phyloP scores from a whole-genome alignment of 2,797 vertebrate genomes.

The Semotilus atromaculatus region DNA sequence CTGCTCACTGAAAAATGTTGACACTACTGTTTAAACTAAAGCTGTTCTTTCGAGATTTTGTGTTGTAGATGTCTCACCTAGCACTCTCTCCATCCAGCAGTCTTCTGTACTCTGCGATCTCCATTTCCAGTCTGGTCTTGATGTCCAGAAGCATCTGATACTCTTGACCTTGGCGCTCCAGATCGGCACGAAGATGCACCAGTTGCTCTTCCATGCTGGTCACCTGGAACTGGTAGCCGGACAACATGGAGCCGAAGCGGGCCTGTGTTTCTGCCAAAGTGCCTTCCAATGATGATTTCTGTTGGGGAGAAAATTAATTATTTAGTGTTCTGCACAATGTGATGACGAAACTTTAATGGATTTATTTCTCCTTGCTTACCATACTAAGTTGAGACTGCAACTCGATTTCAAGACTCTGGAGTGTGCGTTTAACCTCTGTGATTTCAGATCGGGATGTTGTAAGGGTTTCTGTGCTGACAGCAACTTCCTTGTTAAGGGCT shows the following conservation, averaged over 20 bases:
- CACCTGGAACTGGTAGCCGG: slow-evolving; percentile 66
- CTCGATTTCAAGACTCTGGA: slow-evolving; percentile 83
- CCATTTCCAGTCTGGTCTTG: slow-evolving; percentile 73
- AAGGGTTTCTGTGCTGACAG: slow-evolving; percentile 46
- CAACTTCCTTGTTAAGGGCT: slow-evolving; percentile 49
- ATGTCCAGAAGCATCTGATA: slow-evolving; percentile 75
- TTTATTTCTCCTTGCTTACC: slow-evolving; percentile 73
- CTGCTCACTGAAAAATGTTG: background rate
- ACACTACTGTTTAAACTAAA: background rate
- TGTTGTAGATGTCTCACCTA: slow-evolving; percentile 74
- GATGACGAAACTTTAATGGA: too few species aligned
- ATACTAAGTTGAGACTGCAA: slow-evolving; percentile 79
- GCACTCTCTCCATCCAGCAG: slow-evolving; percentile 73
- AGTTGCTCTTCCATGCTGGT: slow-evolving; percentile 70
- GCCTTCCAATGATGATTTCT: slow-evolving; percentile 72
- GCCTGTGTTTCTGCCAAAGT: slow-evolving; percentile 64
- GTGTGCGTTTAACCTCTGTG: slow-evolving; percentile 56
- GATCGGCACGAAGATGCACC: slow-evolving; percentile 65
- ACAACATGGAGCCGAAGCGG: slow-evolving; percentile 62
- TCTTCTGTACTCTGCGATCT: slow-evolving; percentile 77
- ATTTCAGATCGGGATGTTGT: slow-evolving; percentile 53
- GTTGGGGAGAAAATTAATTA: background rate
- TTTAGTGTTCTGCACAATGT: background rate
- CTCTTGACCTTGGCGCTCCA: slow-evolving; percentile 72
- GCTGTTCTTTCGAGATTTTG: too few species aligned